Percentiles rank a stretch among this genome's conserved stretches.
Conservation (phyloP, 2,113 vertebrate species). For the Naja naja region DNA sequence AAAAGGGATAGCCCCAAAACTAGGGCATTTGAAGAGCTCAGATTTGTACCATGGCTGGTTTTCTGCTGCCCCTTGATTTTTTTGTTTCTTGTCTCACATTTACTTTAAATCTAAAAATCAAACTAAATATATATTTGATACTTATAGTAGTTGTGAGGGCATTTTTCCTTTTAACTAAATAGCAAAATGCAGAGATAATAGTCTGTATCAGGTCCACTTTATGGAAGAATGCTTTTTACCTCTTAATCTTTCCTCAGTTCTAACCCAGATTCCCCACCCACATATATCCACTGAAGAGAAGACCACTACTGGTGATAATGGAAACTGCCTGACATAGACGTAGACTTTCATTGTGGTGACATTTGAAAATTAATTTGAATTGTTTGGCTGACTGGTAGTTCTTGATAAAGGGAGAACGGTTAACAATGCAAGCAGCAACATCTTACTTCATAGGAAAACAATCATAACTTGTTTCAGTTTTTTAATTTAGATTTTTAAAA, state of each 20-base stretch:
- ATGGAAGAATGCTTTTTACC: no score
- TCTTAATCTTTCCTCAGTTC: neutral
- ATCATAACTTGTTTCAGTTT: neutral
- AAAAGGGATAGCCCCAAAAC: neutral
- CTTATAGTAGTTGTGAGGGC: neutral
- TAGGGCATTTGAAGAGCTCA: neutral
- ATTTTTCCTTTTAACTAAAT: neutral
- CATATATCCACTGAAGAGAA: neutral
- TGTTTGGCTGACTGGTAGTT: neutral
- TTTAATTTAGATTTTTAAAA: neutral
- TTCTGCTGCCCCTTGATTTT: neutral
- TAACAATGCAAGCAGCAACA: constrained; percentile 23
- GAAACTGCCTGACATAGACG: neutral
- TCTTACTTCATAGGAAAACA: constrained; percentile 8
- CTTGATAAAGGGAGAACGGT: neutral
- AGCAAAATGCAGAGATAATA: neutral
- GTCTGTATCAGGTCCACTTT: neutral
- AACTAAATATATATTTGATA: neutral
- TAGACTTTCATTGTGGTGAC: neutral
- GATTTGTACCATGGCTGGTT: neutral
- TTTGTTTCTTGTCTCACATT: neutral
- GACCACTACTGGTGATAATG: neutral
- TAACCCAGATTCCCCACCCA: neutral
- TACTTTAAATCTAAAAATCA: neutral
- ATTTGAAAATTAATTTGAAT: neutral